Base-by-base conservation (phyloP, 2,113 vertebrate genomes). In the Ageneiosus marmoratus region DNA sequence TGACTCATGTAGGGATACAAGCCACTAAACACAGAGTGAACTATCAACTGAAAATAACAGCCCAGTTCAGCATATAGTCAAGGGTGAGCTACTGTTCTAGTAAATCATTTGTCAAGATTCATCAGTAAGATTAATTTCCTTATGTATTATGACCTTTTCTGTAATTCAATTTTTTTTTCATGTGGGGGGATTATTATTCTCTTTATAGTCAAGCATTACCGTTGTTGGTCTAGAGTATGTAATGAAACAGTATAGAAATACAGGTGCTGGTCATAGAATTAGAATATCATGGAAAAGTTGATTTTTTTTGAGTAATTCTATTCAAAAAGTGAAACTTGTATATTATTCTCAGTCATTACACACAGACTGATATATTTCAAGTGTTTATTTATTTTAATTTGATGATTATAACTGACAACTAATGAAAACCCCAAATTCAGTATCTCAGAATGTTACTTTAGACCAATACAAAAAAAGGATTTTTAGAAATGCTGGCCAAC, bases 1-100 rank as follows among this genome's bases (percentile, higher is more conserved):
- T 94, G 95, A 95, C 95, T 99, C 97, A 95, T 95, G 96, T 99
- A 98, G 97, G 97, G 96, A 96, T 95, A 95, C 95, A 99, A 99
- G 98, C 98, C 97, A 97, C 97, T 96, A 96, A 96, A 97, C 96
- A 98, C 94, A 94, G 95, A 95, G 98, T 93, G 94, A 96, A 95
- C 95, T 93, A 92, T 96, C 87, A 34, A 29, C 87, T 74, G 78
- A 80, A 86, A 77, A 84, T 63, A 48, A 75, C 79, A 78, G 55
- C 32, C 76, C 48, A 73, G 34, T 73, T 78, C n/a, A 60, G 46
- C 44, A 32, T 83, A 72, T 69, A 74, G 50, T 41, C 16, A 41
- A 34, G 37, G 15, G 37, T 29, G 50, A 74, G 44, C 20, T 46
- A 63, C 51, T 67, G 53, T 63, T 58, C 46, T 62, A 79, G 24